phyloP scores from a whole-genome alignment of 2,888 invertebrate genomes.

The Leptopilina myrica region DNA sequence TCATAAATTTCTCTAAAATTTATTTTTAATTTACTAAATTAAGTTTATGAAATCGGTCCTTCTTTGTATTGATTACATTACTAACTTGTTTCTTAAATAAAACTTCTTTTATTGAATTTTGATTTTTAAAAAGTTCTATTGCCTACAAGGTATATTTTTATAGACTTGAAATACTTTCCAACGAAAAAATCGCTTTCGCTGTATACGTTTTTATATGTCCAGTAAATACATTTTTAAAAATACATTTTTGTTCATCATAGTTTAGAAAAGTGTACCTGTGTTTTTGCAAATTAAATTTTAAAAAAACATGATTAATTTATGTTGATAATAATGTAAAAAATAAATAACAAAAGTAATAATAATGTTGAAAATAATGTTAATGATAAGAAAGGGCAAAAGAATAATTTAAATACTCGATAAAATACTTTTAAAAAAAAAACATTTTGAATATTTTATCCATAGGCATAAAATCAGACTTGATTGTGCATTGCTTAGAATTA shows the following conservation, averaged over 20 bases:
- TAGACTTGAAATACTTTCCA: conserved; percentile 15
- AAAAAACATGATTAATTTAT: not conserved
- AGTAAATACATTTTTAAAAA: conserved; percentile 34
- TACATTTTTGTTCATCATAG: conserved; percentile 31
- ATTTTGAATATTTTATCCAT: too few relatives aligned
- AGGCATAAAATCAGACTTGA: too few relatives aligned
- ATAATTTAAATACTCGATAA: too few relatives aligned
- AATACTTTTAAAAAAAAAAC: too few relatives aligned
- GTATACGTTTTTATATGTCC: conserved; percentile 15
- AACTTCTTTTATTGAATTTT: conserved; percentile 27
- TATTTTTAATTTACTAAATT: too few relatives aligned
- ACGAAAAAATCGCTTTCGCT: conserved; percentile 27
- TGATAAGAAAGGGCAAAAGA: too few relatives aligned
- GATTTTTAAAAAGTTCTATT: conserved; percentile 21
- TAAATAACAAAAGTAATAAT: not conserved
- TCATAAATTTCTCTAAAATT: too few relatives aligned
- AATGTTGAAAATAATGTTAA: too few relatives aligned
- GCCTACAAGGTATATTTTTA: conserved; percentile 17
- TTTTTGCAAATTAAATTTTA: not conserved
- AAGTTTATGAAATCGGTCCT: not conserved
- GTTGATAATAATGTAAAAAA: not conserved
- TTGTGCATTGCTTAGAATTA: too few relatives aligned
- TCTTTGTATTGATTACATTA: not conserved
- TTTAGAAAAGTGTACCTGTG: conserved; percentile 26
- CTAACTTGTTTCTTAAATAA: conserved; percentile 21